Evolutionary conservation across 2,797 vertebrate species (phyloP), one percentile per base, ranked within the genome.

Genomic region (Pipistrellus kuhlii): DNA sequence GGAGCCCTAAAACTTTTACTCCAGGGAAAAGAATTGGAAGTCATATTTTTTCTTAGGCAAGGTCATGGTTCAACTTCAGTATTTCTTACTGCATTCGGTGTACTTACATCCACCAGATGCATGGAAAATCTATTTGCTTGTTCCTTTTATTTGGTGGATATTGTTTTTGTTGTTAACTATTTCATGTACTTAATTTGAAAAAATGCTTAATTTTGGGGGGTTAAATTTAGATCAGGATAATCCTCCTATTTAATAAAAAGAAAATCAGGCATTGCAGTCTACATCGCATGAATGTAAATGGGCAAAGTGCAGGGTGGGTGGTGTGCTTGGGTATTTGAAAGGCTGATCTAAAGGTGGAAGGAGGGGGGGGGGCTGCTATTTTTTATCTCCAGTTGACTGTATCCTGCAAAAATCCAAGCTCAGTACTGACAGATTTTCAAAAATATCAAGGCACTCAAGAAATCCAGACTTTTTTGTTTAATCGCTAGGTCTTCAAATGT

Each of bases 1-100:
- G 77, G 77, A 97, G 96, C 81, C 87, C 91, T 75, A 96, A 90
- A 88, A 96, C 94, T 96, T 98, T 96, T 84, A 69, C 91, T 94
- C 44, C 64, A 51, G 44, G 81, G 81, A 72, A 88, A 83, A 82
- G 44, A 71, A 88, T 90, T 96, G 78, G 81, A 96, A 94, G 80
- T 92, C 83, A 90, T 93, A 94, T 96, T 97, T 85, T 82, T 83
- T 73, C 38, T 73, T 87, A 71, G 71, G 35, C 69, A 85, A 69
- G 32, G 44, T 86, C 85, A 89, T n/a, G 51, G 81, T 76, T 88
- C 62, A 83, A 11, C 21, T 81, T n/a, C 23, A 59, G 23, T 48
- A 66, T 81, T 80, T 57, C 38, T 55, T 87, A 64, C 21, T 77
- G 44, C 27, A 21, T 84, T 64, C 71, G 83, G 41, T 32, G 4